Evolutionary conservation across 2,113 vertebrate species (phyloP), one percentile per base, ranked within the genome.

Genomic region (Pygoscelis antarcticus): DNA sequence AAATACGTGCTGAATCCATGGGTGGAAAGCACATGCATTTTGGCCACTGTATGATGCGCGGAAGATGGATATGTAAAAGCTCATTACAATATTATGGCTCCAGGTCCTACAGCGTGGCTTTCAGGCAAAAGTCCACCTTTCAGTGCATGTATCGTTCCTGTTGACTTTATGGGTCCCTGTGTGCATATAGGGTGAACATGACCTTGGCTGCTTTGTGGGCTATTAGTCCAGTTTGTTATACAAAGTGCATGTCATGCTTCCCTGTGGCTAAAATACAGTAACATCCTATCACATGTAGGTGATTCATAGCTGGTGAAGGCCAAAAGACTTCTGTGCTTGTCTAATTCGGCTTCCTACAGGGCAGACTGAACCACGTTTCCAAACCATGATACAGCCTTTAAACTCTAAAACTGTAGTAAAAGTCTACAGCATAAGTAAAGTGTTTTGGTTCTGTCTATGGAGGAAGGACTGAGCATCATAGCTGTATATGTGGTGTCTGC

Each of bases 261-360:
- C 29, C 19, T n/a, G 21, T 79, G 57, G 66, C 76, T 87, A 89
- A 84, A 75, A 54, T 34, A 52, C 23, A 32, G 40, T 21, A 65
- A 34, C 22, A 32, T 68, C 64, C 30, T 84, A 29, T 78, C 80
- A n/a, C 29, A 2, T 52, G 69, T 44, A 21, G 27, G 51, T 85
- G 81, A 79, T 90, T 84, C 44, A 38, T 79, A 77, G 62, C 90
- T 85, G 78, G 51, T 76, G 74, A 93, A 93, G 46, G n/a, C 75
- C 36, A 51, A 76, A 78, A 91, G 29, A 20, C 49, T 82, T 72
- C 32, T 44, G 6, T 72, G 47, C 42, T 89, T 61, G 71, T 64
- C 74, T 89, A 15, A n/a, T 72, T 54, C 0, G 1, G 11, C 74
- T 91, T 95, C 57, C 40, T 64, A 16, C 20, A 9, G 61, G 52